phyloP scores from a whole-genome alignment of 1,140 invertebrate genomes.

The Oedothorax gibbosus region DNA sequence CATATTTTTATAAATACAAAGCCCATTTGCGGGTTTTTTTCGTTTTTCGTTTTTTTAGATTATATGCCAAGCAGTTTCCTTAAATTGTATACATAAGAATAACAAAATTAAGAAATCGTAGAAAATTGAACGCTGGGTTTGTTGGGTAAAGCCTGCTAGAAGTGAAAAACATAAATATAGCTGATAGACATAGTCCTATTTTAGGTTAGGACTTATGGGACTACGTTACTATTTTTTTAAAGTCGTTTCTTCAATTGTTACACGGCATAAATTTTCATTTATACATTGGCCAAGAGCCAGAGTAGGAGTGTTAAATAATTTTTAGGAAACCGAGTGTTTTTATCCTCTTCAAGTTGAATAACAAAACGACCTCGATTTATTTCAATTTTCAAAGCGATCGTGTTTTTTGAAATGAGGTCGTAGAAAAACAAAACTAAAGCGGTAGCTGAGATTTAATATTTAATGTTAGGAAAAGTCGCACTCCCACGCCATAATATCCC shows the following conservation, averaged over 20 bases:
- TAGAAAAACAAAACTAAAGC: slow-evolving; percentile 16
- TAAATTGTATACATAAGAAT: no score
- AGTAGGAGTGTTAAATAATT: slow-evolving; percentile 20
- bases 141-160: no score
- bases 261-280: slow-evolving; percentile 41
- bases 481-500: background rate
- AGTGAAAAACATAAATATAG: no score
- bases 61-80: no score
- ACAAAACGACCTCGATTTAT: slow-evolving; percentile 29
- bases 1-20: no score
- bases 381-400: slow-evolving; percentile 33
- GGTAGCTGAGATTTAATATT: slow-evolving; percentile 26
- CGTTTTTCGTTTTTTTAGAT: no score
- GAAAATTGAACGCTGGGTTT: no score
- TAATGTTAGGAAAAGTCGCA: slow-evolving; percentile 12
- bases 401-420: background rate
- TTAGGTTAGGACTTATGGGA: no score
- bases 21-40: no score
- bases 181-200: no score
- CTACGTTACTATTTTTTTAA: background rate
- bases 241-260: slow-evolving; percentile 27
- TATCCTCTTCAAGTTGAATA: slow-evolving; percentile 39
- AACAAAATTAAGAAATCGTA: no score
- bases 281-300: slow-evolving; percentile 26
- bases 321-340: slow-evolving; percentile 44